A percentile compares a stretch with the other conserved stretches of the same genome.
Evolutionary conservation across 2,888 invertebrate species (phyloP).

Genomic region (Erannis defoliaria): DNA sequence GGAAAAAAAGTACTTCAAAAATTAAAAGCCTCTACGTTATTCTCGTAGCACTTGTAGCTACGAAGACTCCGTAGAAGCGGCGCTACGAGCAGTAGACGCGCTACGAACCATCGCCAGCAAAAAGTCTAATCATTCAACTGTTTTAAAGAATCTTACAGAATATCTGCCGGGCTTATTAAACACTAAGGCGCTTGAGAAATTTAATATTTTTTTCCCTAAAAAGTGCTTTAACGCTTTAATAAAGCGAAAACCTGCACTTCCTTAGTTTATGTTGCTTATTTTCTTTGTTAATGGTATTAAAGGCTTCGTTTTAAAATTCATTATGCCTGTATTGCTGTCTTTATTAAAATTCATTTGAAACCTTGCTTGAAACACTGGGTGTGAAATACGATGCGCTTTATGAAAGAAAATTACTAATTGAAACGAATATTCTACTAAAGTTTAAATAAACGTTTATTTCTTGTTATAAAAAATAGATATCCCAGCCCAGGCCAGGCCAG

Average conservation of each 20-base stretch:
- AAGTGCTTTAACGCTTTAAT: conserved; percentile 32
- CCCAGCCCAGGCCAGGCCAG: too few relatives aligned
- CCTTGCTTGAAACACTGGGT: neutral
- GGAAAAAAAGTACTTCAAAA: neutral
- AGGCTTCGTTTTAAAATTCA: conserved; percentile 37
- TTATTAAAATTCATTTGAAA: conserved; percentile 21
- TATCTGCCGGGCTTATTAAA: conserved; percentile 1
- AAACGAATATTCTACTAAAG: too few relatives aligned
- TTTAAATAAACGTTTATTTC: too few relatives aligned
- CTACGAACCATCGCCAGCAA: conserved; percentile 31
- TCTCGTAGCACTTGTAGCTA: neutral
- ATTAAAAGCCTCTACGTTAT: neutral
- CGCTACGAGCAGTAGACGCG: neutral
- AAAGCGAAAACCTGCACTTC: conserved; percentile 24
- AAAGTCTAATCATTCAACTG: conserved; percentile 12
- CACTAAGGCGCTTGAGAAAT: conserved; percentile 23
- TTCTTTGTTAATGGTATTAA: conserved; percentile 36
- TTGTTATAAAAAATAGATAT: too few relatives aligned
- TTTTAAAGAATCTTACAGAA: neutral
- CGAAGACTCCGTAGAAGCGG: neutral
- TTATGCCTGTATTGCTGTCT: conserved; percentile 29
- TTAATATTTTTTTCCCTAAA: conserved; percentile 50
- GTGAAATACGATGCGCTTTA: neutral
- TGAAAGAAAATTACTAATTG: neutral
- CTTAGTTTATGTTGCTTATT: conserved; percentile 18